Evolutionary conservation across 2,113 vertebrate species (phyloP), one percentile per base, ranked within the genome.

Genomic region (Melierax canorus): DNA sequence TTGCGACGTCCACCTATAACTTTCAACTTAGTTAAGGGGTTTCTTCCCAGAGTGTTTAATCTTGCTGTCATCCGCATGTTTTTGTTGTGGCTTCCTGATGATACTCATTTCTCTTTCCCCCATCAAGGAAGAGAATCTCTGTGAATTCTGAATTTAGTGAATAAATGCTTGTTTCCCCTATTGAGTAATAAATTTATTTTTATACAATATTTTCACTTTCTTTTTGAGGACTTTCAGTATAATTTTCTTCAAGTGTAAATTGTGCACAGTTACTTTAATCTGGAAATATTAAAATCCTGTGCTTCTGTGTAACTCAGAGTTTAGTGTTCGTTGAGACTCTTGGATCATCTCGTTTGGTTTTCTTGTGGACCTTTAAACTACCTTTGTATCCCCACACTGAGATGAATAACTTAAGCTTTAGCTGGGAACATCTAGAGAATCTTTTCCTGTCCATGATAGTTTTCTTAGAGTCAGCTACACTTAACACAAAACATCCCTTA

Each of bases 101-200:
- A 38, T 56, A 3, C 12, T 89, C 3, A 18, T 43, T 67, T 48
- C 15, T 59, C 11, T 77, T 82, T 75, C 19, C 24, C 11, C 26
- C 12, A 0, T 63, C 66, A 66, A 41, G 66, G 53, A 91, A 53
- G 53, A 88, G 58, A 59, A 71, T 63, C 12, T 86, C 45, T 79
- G 10, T 58, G 30, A 82, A 46, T 45, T 20, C 22, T 89, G 45
- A 77, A 94, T 55, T 29, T 30, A 32, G 29, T 30, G 34, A 85
- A 90, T 91, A 67, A 91, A 86, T 58, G 24, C 43, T 26, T 34
- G 8, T 62, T 94, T 82, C 30, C 17, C 4, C 41, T 67, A 10
- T 41, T 84, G 30, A 43, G 41, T 64, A 96, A 95, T 97, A 96
- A 97, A 97, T 90, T 76, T 83, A 84, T 97, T 97, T 97, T 96